phyloP scores from a whole-genome alignment of 2,888 invertebrate genomes.

The Andrena haemorrhoa region DNA sequence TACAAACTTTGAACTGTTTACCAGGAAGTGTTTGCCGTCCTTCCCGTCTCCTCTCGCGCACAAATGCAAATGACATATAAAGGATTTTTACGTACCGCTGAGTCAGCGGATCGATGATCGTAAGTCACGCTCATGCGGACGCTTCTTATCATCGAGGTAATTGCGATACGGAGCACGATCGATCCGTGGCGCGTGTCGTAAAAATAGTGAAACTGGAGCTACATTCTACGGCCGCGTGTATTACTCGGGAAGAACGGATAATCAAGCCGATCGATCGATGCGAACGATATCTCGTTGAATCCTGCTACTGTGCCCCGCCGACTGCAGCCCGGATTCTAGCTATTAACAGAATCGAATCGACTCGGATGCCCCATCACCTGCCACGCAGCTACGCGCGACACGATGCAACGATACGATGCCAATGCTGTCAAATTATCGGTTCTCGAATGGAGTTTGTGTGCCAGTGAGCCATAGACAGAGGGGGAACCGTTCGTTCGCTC shows the following conservation, averaged over 20 bases:
- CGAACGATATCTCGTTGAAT: conserved; percentile 10
- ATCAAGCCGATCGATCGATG: conserved; percentile 21
- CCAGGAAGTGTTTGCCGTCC: conserved; percentile 10
- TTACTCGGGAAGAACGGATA: conserved; percentile 36
- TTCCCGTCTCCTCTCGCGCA: not conserved
- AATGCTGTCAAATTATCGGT: conserved; percentile 36
- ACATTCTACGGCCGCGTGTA: conserved; percentile 23
- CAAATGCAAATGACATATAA: conserved; percentile 27
- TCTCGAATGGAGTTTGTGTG: conserved; percentile 11
- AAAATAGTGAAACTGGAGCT: conserved; percentile 53
- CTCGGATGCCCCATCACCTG: conserved; percentile 30
- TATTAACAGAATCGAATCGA: conserved; percentile 5
- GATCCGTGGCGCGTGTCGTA: conserved; percentile 46
- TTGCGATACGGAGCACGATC: conserved; percentile 53
- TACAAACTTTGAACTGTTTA: conserved; percentile 44
- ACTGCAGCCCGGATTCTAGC: not conserved
- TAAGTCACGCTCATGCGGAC: conserved; percentile 45
- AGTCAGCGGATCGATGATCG: conserved; percentile 39
- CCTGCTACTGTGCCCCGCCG: not conserved
- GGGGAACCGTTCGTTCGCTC: conserved; percentile 9
- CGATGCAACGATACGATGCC: conserved; percentile 53
- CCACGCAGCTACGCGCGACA: conserved; percentile 36
- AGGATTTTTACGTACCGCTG: conserved; percentile 21
- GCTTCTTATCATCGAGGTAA: conserved; percentile 47
- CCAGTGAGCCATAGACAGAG: conserved; percentile 31